phyloP scores from a whole-genome alignment of 1,140 invertebrate genomes.

The Megalonaias nervosa region DNA sequence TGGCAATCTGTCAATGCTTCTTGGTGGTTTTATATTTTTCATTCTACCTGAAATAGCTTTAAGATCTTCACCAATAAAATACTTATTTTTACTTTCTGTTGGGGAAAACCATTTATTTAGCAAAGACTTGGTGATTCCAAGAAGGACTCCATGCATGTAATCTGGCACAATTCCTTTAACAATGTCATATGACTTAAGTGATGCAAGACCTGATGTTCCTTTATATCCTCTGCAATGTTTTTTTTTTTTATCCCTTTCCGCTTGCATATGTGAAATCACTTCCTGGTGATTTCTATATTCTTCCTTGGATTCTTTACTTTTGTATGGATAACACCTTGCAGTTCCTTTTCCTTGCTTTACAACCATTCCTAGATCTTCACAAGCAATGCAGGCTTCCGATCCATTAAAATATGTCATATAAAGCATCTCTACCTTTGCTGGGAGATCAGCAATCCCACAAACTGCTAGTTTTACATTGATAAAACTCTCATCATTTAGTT shows the following conservation, averaged over 20 bases:
- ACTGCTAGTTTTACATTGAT: not conserved
- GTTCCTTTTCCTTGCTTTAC: constrained; percentile 31
- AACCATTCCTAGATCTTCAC: constrained; percentile 24
- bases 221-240: constrained; percentile 16
- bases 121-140: constrained; percentile 27
- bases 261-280: constrained; percentile 8
- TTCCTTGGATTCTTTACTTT: not conserved
- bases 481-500: not conserved
- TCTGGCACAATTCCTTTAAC: constrained; percentile 32
- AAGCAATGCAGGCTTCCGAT: no score
- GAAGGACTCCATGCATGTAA: constrained; percentile 36
- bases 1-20: constrained; percentile 27
- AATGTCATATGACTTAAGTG: constrained; percentile 25
- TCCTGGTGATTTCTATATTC: not conserved
- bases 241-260: not conserved
- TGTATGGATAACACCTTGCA: constrained; percentile 22
- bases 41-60: constrained; percentile 20
- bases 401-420: constrained; percentile 13
- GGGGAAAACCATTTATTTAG: constrained; percentile 35
- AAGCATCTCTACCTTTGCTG: constrained; percentile 7
- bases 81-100: constrained; percentile 7
- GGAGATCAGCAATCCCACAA: constrained; percentile 10
- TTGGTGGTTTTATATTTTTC: constrained; percentile 21
- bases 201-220: constrained; percentile 23
- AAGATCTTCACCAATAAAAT: constrained; percentile 35